These are phyloP conservation scores for Platyrinchus mystaceus DNA, from an alignment of 2,797 vertebrate genomes.

Conservation along the genomic window DNA sequence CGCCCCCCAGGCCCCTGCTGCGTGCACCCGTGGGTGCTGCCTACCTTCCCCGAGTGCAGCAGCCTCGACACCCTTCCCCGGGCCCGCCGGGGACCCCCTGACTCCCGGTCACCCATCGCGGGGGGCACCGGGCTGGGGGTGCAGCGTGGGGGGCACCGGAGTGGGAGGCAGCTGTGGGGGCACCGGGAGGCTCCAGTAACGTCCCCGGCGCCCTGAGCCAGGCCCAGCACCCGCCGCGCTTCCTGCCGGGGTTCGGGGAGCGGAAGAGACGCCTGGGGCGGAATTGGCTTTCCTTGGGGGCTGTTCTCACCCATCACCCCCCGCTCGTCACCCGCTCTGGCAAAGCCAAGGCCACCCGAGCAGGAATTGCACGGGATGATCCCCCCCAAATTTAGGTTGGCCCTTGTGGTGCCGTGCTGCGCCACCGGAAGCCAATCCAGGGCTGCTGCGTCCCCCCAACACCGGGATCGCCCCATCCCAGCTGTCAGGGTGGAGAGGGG, in stretches of 20 bases:
- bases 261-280: slow-evolving; percentile 21
- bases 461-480: accelerated
- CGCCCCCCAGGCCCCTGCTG: accelerated
- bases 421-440: accelerated
- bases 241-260: background rate
- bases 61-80: background rate
- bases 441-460: accelerated
- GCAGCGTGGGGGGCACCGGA: background rate
- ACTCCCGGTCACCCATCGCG: background rate
- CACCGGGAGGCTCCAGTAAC: accelerated
- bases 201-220: accelerated
- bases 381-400: background rate
- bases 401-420: accelerated
- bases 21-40: background rate
- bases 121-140: background rate
- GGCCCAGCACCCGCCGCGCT: background rate
- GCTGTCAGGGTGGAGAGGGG: background rate
- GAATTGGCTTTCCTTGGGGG: background rate
- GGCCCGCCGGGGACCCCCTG: background rate
- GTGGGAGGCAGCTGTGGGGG: background rate
- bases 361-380: accelerated
- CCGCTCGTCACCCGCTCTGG: accelerated
- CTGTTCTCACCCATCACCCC: background rate
- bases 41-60: slow-evolving; percentile 48
- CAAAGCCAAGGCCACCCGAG: background rate